These are phyloP conservation scores for Oegoconia quadripuncta DNA, from an alignment of 2,888 invertebrate genomes.

Conservation along the genomic window DNA sequence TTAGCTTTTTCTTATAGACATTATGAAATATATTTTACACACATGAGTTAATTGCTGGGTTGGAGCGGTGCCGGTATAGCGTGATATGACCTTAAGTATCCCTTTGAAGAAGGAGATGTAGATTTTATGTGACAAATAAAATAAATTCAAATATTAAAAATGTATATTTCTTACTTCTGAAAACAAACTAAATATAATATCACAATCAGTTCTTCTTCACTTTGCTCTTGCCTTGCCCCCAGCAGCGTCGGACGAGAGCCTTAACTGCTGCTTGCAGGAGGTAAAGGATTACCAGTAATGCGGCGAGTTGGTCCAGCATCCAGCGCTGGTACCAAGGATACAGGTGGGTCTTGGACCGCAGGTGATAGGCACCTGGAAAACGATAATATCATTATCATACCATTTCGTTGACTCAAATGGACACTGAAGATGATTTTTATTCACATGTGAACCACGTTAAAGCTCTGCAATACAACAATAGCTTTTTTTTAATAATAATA, in stretches of 20 bases:
- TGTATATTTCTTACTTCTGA: too few species aligned
- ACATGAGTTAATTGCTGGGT: too few species aligned
- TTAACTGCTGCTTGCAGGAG: not conserved
- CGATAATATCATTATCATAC: not conserved
- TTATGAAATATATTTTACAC: too few species aligned
- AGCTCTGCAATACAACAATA: too few species aligned
- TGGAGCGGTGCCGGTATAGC: too few species aligned
- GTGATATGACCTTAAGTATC: too few species aligned
- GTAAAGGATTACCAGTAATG: slow-evolving; percentile 20
- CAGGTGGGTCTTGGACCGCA: slow-evolving; percentile 36
- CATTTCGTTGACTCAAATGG: not conserved
- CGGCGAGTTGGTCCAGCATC: slow-evolving; percentile 42
- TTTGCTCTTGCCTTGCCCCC: not conserved
- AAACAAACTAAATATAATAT: not conserved
- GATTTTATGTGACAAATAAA: too few species aligned
- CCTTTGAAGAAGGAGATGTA: too few species aligned
- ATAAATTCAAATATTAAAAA: too few species aligned
- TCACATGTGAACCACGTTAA: too few species aligned
- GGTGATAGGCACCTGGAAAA: slow-evolving; percentile 41
- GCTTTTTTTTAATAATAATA: too few species aligned
- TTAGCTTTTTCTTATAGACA: too few species aligned
- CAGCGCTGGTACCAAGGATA: slow-evolving; percentile 46
- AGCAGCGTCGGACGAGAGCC: not conserved
- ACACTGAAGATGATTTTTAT: not conserved
- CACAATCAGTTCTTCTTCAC: not conserved